phyloP scores from a whole-genome alignment of 1,140 invertebrate genomes.

The Drosophila seguyi region DNA sequence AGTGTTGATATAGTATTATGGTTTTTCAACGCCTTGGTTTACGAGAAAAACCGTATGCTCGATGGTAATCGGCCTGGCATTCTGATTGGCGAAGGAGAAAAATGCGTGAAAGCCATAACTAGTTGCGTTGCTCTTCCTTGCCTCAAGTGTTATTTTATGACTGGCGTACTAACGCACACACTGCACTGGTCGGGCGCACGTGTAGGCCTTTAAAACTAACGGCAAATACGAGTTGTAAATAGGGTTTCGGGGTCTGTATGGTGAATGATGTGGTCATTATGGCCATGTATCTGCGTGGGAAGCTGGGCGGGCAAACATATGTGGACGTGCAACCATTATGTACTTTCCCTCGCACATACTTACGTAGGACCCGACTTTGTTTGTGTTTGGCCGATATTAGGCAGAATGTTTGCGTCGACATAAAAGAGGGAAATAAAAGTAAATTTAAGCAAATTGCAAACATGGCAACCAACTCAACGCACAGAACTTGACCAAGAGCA shows the following conservation, averaged over 20 bases:
- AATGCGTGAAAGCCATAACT: conserved; percentile 22
- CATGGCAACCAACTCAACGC: conserved; percentile 36
- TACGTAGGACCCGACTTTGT: conserved; percentile 26
- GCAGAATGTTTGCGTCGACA: conserved; percentile 59
- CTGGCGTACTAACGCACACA: conserved; percentile 25
- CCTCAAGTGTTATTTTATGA: conserved; percentile 48
- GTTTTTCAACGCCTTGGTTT: neutral
- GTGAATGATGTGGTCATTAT: conserved; percentile 63
- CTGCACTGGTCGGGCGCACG: conserved; percentile 59
- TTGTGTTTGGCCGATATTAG: conserved; percentile 49
- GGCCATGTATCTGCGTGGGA: conserved; percentile 38
- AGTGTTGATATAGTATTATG: neutral
- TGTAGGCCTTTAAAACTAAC: conserved; percentile 76
- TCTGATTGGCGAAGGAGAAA: neutral
- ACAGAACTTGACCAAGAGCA: conserved; percentile 28
- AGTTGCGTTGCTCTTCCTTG: conserved; percentile 12
- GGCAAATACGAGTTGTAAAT: conserved; percentile 69
- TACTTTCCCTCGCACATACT: conserved; percentile 13
- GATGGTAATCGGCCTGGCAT: neutral
- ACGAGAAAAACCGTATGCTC: too few relatives aligned
- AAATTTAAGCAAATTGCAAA: conserved; percentile 60
- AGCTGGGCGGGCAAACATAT: conserved; percentile 25
- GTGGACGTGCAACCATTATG: conserved; percentile 49
- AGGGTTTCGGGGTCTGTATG: conserved; percentile 54
- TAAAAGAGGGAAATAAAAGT: conserved; percentile 66